phyloP scores from a whole-genome alignment of 2,888 invertebrate genomes.

The Odontomyia ornata region DNA sequence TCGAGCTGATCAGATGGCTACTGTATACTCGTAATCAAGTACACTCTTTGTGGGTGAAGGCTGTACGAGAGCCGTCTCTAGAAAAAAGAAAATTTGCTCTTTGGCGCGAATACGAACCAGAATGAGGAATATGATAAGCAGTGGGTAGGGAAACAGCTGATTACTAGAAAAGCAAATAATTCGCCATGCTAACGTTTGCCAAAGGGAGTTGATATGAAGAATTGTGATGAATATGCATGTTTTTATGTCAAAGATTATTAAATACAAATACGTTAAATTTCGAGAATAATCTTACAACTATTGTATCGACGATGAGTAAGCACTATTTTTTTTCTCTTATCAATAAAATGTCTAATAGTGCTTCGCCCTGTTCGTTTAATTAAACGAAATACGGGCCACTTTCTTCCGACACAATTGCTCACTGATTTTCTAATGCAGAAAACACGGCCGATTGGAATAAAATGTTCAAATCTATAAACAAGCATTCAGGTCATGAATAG shows the following conservation, averaged over 20 bases:
- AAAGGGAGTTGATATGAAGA: no score
- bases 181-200: no score
- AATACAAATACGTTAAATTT: no score
- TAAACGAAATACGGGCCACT: not conserved
- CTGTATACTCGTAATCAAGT: not conserved
- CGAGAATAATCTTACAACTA: no score
- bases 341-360: no score
- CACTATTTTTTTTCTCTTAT: no score
- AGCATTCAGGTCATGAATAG: not conserved
- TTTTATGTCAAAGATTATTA: no score
- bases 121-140: not conserved
- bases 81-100: not conserved
- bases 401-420: not conserved
- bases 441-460: not conserved
- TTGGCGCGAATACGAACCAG: not conserved
- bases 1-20: not conserved
- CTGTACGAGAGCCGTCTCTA: not conserved
- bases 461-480: not conserved
- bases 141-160: conserved; percentile 1
- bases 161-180: not conserved
- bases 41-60: conserved; percentile 19
- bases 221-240: no score
- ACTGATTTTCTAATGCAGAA: not conserved
- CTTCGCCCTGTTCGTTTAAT: not conserved
- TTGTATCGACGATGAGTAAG: no score